Evolutionary conservation across 2,888 invertebrate genomes (phyloP).

Genomic region (Lathronympha strigana): DNA sequence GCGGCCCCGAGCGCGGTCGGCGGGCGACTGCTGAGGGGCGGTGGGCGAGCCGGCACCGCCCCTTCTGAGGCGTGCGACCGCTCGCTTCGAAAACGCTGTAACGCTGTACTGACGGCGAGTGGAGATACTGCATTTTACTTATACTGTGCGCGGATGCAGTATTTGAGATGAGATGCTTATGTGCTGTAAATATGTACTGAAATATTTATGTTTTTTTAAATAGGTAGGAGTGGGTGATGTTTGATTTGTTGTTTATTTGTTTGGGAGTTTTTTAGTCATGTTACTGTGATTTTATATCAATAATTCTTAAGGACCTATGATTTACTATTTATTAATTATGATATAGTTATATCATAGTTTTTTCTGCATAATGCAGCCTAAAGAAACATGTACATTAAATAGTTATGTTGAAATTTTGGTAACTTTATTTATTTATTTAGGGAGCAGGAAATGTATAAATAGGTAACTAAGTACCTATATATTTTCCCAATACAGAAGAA

Average conservation of each 20-base stretch:
- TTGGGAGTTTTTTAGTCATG: not conserved
- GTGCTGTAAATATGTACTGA: constrained; percentile 15
- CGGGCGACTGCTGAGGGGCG: constrained; percentile 36
- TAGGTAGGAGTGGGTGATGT: not conserved
- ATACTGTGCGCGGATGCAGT: constrained; percentile 15
- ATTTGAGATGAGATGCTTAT: constrained; percentile 14
- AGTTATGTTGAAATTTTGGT: too few relatives aligned
- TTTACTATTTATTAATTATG: too few relatives aligned
- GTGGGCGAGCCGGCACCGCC: constrained; percentile 31
- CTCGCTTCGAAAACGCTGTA: not conserved
- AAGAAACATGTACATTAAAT: too few relatives aligned
- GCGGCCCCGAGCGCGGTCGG: constrained; percentile 29
- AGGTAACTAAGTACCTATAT: too few relatives aligned
- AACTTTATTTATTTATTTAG: too few relatives aligned
- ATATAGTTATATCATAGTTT: too few relatives aligned
- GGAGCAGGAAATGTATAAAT: too few relatives aligned
- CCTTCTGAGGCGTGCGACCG: constrained; percentile 30
- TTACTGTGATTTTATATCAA: not conserved
- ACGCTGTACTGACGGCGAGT: not conserved
- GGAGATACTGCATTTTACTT: constrained; percentile 15
- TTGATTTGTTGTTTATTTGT: not conserved
- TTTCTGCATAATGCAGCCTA: too few relatives aligned
- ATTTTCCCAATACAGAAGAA: too few relatives aligned
- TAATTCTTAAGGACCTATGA: not conserved
- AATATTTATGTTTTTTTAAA: not conserved